Evolutionary conservation across 1,140 invertebrate species (phyloP), one percentile per base, ranked within the genome.

Genomic region (Drosophila yakuba): DNA sequence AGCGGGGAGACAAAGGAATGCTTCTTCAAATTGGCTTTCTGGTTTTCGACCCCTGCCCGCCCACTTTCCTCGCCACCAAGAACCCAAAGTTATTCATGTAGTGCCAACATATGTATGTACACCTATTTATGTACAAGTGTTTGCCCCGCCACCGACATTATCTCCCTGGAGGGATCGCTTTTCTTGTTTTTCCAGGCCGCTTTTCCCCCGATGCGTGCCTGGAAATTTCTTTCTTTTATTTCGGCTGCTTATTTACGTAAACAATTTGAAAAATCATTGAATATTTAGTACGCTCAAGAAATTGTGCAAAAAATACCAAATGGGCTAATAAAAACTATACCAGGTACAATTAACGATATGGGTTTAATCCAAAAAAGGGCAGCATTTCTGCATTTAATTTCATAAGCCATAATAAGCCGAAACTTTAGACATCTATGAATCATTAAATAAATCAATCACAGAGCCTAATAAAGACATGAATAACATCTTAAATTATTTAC

Each of bases 231-330:
- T 76, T 76, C 48, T 68, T 78, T 78, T 74, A 80, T 80, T 86
- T 74, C 60, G 60, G 17, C 15, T 45, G 75, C 61, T 51, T 76
- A 88, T 88, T 88, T 88, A 88, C 79, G 79, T 79, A 88, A 86
- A 86, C 74, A 86, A 72, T 82, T 55, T 63, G 14, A 47, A 55
- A 76, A 58, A 80, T 52, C 82, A 75, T 75, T 78, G 64, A 80
- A 80, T 80, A 80, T 71, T 73, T 73, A 66, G 60, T 62, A 69
- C 54, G 71, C 51, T 43, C 15, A 74, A 39, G 44, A 47, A 7
- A 61, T 51, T 73, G 41, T 47, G 50, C 39, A n/a, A 39, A 45
- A 56, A 20, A 20, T 20, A 50, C 47, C 45, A 36, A 39, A 11
- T 11, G 35, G 44, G 12, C 54, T 23, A 43, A 62, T 39, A 14